A percentile compares a stretch with the other conserved stretches of the same genome.
phyloP scores from a whole-genome alignment of 2,888 invertebrate genomes.

The Eulithis prunata region DNA sequence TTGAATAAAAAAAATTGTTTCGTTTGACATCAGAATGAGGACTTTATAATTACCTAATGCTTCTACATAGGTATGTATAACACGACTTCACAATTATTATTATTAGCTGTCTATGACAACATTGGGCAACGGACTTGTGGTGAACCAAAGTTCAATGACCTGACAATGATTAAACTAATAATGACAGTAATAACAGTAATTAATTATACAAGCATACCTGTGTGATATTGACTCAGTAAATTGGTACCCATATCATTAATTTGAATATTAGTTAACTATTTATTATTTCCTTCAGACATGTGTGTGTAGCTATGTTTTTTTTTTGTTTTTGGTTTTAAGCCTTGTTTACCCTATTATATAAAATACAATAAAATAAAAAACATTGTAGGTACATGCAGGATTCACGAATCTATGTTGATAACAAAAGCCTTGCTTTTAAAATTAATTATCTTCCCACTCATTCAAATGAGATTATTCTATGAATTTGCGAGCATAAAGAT shows the following conservation, averaged over 20 bases:
- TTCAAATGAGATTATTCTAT: constrained; percentile 39
- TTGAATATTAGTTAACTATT: not conserved
- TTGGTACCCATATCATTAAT: not conserved
- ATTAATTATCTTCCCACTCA: not conserved
- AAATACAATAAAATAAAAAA: no score
- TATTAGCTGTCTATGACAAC: constrained; percentile 8
- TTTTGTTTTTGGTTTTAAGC: no score
- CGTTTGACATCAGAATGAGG: no score
- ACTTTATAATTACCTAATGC: no score
- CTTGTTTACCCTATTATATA: no score
- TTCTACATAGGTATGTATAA: not conserved
- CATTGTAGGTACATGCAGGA: not conserved
- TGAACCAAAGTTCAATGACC: constrained; percentile 9
- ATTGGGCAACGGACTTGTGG: constrained; percentile 2
- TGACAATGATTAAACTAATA: constrained; percentile 8
- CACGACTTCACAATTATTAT: constrained; percentile 2
- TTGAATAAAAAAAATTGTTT: no score
- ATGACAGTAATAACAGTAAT: constrained; percentile 7
- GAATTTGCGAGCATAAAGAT: constrained; percentile 38
- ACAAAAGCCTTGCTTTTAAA: not conserved
- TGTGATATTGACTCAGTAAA: not conserved
- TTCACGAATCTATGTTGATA: not conserved
- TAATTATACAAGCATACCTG: not conserved
- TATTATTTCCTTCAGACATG: no score
- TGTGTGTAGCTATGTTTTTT: no score